Evolutionary conservation across 1,140 invertebrate genomes (phyloP).

Genomic region (Caligus rogercresseyi): DNA sequence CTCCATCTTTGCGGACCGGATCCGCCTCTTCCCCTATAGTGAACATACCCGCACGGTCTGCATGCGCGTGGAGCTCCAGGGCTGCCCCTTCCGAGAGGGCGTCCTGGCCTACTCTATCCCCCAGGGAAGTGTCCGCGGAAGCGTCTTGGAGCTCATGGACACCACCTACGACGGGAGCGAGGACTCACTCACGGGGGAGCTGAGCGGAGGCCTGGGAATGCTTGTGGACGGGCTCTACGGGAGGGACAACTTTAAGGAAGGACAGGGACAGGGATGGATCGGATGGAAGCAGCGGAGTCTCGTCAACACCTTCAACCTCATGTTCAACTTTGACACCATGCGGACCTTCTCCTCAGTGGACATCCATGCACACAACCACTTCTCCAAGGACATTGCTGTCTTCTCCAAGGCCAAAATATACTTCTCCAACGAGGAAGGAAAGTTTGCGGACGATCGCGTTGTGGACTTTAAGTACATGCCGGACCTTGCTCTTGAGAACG

Average conservation of each 20-base stretch:
- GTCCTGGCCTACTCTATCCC: constrained; percentile 47
- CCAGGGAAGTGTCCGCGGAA: constrained; percentile 37
- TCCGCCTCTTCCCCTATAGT: constrained; percentile 47
- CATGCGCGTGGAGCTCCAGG: constrained; percentile 48
- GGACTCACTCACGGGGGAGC: constrained; percentile 28
- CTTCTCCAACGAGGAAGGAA: constrained; percentile 43
- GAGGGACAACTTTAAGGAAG: constrained; percentile 56
- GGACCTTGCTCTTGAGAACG: constrained; percentile 48
- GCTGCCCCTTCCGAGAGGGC: constrained; percentile 46
- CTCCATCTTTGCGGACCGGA: constrained; percentile 42
- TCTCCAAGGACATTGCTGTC: constrained; percentile 55
- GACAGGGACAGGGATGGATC: constrained; percentile 63
- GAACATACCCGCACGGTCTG: constrained; percentile 47
- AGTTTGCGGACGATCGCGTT: constrained; percentile 40
- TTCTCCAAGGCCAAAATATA: constrained; percentile 46
- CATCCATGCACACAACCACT: constrained; percentile 58
- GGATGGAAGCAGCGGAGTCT: constrained; percentile 54
- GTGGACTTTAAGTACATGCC: constrained; percentile 49
- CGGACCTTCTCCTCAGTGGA: constrained; percentile 54
- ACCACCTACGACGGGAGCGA: constrained; percentile 49
- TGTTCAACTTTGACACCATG: constrained; percentile 52
- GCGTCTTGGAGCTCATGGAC: constrained; percentile 42
- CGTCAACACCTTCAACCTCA: constrained; percentile 40
- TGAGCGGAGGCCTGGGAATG: constrained; percentile 67
- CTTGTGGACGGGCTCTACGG: constrained; percentile 69